These are phyloP conservation scores for Cydia splendana DNA, from an alignment of 1,140 invertebrate genomes.

Conservation along the genomic window DNA sequence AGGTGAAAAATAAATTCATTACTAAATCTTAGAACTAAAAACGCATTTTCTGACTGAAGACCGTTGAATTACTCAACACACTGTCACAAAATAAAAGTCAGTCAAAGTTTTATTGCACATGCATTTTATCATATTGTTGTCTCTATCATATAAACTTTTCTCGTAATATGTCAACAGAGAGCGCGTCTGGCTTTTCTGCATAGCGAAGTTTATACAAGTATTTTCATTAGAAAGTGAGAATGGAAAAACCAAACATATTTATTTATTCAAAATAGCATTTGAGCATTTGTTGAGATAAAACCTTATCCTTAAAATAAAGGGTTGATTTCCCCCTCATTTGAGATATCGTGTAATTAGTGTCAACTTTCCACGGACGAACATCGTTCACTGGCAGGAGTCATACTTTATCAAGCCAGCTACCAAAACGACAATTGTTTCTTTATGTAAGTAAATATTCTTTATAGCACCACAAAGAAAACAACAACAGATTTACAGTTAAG, in stretches of 20 bases:
- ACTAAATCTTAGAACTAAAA: neutral
- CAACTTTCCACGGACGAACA: neutral
- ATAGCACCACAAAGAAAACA: too few relatives aligned
- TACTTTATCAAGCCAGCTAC: neutral
- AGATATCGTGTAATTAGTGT: conserved; percentile 2
- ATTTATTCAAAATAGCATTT: neutral
- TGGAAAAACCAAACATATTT: neutral
- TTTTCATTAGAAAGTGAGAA: neutral
- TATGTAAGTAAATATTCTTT: too few relatives aligned
- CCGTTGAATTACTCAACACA: too few relatives aligned
- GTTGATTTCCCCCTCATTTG: neutral
- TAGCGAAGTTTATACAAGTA: neutral
- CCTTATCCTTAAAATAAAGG: conserved; percentile 1
- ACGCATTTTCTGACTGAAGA: too few relatives aligned
- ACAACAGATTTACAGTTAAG: neutral
- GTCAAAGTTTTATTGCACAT: neutral
- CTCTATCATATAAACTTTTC: neutral
- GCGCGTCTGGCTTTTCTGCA: neutral
- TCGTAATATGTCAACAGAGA: neutral
- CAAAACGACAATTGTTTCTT: neutral
- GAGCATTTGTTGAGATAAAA: neutral
- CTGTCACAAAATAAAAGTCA: neutral
- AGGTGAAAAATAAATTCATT: neutral
- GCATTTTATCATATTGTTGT: neutral
- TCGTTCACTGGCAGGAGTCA: neutral